Percentiles rank a stretch among this genome's conserved stretches.
phyloP scores from a whole-genome alignment of 2,888 invertebrate species.

The Agrochola macilenta region DNA sequence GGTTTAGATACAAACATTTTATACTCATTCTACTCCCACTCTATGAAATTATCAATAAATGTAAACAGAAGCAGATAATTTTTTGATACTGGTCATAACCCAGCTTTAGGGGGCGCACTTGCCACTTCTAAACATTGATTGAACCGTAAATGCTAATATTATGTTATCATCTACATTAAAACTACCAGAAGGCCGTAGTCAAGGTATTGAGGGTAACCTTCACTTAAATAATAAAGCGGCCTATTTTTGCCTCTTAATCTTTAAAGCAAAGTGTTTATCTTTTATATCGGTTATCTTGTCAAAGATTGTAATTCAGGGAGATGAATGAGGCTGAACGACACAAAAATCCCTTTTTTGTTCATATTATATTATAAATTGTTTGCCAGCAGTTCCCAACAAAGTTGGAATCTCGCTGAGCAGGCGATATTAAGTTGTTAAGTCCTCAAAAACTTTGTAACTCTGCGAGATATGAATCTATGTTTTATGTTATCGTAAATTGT shows the following conservation, averaged over 20 bases:
- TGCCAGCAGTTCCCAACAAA: constrained; percentile 58
- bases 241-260: constrained; percentile 46
- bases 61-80: background rate
- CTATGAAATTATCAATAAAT: background rate
- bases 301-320: constrained; percentile 49
- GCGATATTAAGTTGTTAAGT: constrained; percentile 62
- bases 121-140: background rate
- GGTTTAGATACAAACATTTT: background rate
- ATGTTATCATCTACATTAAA: constrained; percentile 4
- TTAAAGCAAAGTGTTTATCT: constrained; percentile 50
- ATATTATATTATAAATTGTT: constrained; percentile 63
- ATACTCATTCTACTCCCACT: background rate
- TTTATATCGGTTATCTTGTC: constrained; percentile 59
- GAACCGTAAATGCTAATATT: background rate
- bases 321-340: constrained; percentile 49
- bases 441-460: constrained; percentile 58
- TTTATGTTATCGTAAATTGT: constrained; percentile 59
- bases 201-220: constrained; percentile 25
- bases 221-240: constrained; percentile 24
- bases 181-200: background rate
- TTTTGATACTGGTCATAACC: background rate
- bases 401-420: constrained; percentile 51
- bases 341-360: constrained; percentile 51
- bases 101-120: background rate
- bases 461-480: constrained; percentile 46